Evolutionary conservation across 2,888 invertebrate genomes (phyloP), one percentile per base, ranked within the genome.

Genomic region (Nectonema munidae): DNA sequence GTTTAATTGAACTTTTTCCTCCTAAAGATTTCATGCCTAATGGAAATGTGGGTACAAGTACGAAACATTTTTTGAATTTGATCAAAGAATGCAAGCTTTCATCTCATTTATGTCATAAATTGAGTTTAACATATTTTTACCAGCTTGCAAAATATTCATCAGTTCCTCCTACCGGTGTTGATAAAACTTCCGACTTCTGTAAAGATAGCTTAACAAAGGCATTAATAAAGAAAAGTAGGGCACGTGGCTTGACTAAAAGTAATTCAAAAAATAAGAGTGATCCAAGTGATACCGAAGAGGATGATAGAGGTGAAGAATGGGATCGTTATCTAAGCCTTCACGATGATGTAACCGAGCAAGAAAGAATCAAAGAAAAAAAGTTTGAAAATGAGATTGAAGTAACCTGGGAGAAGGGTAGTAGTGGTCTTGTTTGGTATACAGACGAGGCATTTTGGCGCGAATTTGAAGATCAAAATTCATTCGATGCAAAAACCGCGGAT

Each of bases 321-420:
- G 62, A 62, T 43, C 47, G 62, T 25, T 58, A 60, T 43, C 59
- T 59, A 46, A 54, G 59, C 2, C 47, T 59, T 18, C 53, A 58
- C 44, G 55, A 61, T 43, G 61, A 63, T 45, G 57, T 59, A 2
- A 41, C 9, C 50, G 58, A 51, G 48, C 54, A 51, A 42, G 54
- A 52, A 38, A 47, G 61, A 28, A 56, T 54, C 33, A 59, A 58
- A 43, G 59, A 61, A 44, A 43, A 60, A 6, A 45, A 59, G 29
- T 62, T 47, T 43, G 55, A 56, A 44, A 49, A 53, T 41, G 42
- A 43, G 4, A 34, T 36, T 20, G 39, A 57, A 43, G 48, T 62
- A 15, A 57, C 57, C 25, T 64, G 64, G 64, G 64, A 64, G 46
- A 64, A 64, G 48, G 64, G 64, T 42, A 61, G 63, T 3, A 56